A percentile compares a stretch with the other conserved stretches of the same genome.
Conservation (phyloP, 2,113 vertebrate genomes). For the Geococcyx californianus region DNA sequence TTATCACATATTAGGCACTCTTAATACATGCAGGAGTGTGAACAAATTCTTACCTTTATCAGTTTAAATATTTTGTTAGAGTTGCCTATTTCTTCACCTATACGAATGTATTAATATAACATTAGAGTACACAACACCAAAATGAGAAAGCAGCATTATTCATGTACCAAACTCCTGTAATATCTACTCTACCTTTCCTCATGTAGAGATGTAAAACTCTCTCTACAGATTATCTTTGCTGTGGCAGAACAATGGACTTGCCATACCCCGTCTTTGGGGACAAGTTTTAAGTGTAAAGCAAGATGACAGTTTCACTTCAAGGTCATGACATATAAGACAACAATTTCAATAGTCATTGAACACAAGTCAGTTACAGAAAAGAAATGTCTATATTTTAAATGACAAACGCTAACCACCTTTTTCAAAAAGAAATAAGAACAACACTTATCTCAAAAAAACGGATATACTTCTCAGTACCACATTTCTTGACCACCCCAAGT, state of each 20-base stretch:
- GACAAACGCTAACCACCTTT: not conserved
- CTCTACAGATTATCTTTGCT: not conserved
- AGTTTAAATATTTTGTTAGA: not conserved
- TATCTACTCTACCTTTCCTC: not conserved
- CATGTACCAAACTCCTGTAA: not conserved
- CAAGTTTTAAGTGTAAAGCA: not conserved
- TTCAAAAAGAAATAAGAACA: not conserved
- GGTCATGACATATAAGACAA: not conserved
- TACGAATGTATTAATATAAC: not conserved
- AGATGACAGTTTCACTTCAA: not conserved
- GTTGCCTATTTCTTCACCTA: not conserved
- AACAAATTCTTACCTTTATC: not conserved
- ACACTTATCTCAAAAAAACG: not conserved
- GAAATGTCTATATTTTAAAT: not conserved
- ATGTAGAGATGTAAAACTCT: rapidly evolving
- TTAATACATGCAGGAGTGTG: not conserved
- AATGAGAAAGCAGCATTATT: not conserved
- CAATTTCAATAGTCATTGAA: not conserved
- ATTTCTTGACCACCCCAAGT: not conserved
- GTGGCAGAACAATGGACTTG: not conserved
- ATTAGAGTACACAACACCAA: not conserved
- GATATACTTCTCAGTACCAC: not conserved
- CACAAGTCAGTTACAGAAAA: not conserved
- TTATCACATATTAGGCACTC: not conserved
- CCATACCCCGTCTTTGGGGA: not conserved